These are phyloP conservation scores for Callipepla californica DNA, from an alignment of 2,113 vertebrate genomes.

Conservation along the genomic window DNA sequence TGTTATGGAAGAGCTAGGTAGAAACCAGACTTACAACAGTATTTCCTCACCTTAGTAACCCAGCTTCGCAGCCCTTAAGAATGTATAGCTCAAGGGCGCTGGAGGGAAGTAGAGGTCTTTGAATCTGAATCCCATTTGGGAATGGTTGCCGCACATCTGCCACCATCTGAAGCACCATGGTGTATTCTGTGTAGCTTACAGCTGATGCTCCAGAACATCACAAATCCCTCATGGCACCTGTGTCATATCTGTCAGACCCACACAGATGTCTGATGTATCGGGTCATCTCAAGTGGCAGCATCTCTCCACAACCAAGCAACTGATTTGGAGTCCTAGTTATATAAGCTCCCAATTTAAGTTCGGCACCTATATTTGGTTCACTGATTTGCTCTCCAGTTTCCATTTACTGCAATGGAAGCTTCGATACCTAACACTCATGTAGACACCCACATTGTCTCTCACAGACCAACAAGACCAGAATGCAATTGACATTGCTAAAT, in stretches of 20 bases:
- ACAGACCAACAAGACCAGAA: neutral
- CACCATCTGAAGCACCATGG: neutral
- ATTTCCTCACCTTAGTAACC: neutral
- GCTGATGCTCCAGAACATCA: neutral
- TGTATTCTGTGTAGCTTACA: neutral
- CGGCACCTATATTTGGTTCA: conserved; percentile 22
- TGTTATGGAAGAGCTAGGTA: neutral
- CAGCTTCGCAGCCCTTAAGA: neutral
- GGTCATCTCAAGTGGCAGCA: conserved; percentile 46
- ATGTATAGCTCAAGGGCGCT: neutral
- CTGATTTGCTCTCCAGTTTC: conserved; percentile 1
- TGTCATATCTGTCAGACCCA: conserved; percentile 35
- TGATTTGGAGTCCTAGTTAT: conserved; percentile 11
- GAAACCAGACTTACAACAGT: neutral
- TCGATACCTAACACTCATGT: neutral
- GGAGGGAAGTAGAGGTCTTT: neutral
- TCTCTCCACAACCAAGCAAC: conserved; percentile 13
- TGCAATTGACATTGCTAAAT: neutral
- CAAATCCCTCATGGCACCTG: conserved; percentile 18
- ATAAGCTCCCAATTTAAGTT: conserved; percentile 46
- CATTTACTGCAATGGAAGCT: neutral
- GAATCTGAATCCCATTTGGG: neutral
- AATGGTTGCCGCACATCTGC: neutral
- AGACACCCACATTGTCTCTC: neutral
- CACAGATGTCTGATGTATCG: conserved; percentile 33